Conservation (phyloP, 2,113 vertebrate species). For the Trichomycterus rosablanca region DNA sequence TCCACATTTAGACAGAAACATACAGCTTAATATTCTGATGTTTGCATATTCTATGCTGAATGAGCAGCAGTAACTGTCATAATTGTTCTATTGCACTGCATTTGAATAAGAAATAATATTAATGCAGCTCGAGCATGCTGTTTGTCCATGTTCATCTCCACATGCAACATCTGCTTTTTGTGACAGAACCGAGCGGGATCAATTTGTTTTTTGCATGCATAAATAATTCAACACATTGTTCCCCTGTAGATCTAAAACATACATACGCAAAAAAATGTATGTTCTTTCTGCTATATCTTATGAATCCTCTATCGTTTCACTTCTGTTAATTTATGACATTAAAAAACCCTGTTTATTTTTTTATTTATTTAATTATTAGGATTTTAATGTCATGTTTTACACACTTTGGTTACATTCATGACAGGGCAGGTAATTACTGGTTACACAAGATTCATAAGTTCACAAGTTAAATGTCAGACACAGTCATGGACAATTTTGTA, state of each 20-base stretch:
- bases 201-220: constrained; percentile 52
- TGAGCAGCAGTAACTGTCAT: constrained; percentile 40
- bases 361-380: no score
- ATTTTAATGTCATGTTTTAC: no score
- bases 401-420: no score
- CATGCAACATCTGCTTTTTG: constrained; percentile 51
- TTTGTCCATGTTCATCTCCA: constrained; percentile 41
- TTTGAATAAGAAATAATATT: constrained; percentile 51
- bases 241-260: constrained; percentile 40
- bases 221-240: constrained; percentile 52
- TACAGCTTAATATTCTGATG: constrained; percentile 30
- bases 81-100: constrained; percentile 40
- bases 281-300: constrained; percentile 8
- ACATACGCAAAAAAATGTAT: constrained; percentile 39
- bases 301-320: no score
- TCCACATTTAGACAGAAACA: no score
- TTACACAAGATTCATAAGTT: no score
- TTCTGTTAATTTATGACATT: no score
- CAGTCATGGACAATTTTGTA: no score
- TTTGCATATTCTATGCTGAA: constrained; percentile 34
- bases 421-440: no score
- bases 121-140: constrained; percentile 40
- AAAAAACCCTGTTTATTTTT: no score
- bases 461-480: no score
- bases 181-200: constrained; percentile 46